phyloP scores from a whole-genome alignment of 1,140 invertebrate species.

The Leptinotarsa undecemlineata region DNA sequence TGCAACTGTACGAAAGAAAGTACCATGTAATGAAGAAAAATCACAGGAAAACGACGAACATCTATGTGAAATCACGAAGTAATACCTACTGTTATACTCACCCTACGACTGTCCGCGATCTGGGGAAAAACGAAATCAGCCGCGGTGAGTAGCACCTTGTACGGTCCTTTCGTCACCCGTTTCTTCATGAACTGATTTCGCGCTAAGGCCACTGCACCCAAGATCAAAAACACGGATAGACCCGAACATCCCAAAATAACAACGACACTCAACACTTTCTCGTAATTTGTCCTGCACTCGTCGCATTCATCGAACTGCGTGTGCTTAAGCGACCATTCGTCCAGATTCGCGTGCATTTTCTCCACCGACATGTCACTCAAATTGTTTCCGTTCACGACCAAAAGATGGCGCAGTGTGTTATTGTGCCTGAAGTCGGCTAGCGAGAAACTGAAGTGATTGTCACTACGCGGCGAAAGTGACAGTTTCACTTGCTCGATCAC shows the following conservation, averaged over 20 bases:
- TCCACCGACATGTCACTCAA: conserved; percentile 36
- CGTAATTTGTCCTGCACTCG: conserved; percentile 42
- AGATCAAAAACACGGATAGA: conserved; percentile 45
- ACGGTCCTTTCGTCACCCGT: conserved; percentile 71
- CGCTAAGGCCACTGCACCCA: conserved; percentile 44
- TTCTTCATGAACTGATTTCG: conserved; percentile 68
- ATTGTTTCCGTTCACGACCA: conserved; percentile 39
- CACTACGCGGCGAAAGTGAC: conserved; percentile 6
- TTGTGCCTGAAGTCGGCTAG: conserved; percentile 41
- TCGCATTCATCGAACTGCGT: conserved; percentile 51
- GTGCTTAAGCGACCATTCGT: conserved; percentile 51
- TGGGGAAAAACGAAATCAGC: conserved; percentile 76
- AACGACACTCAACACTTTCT: conserved; percentile 42
- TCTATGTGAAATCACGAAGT: background rate
- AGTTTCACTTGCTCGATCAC: conserved; percentile 35
- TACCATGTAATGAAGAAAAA: too few species aligned
- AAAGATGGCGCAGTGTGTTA: conserved; percentile 42
- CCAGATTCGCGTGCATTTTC: conserved; percentile 44
- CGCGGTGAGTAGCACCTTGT: conserved; percentile 74
- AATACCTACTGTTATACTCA: conserved; percentile 52
- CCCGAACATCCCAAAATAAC: conserved; percentile 48
- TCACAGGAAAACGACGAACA: background rate
- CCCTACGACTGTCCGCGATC: conserved; percentile 66
- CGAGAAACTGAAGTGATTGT: conserved; percentile 32
- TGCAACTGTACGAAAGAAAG: too few species aligned